Conservation (phyloP, 2,888 invertebrate genomes). For the Acleris holmiana region DNA sequence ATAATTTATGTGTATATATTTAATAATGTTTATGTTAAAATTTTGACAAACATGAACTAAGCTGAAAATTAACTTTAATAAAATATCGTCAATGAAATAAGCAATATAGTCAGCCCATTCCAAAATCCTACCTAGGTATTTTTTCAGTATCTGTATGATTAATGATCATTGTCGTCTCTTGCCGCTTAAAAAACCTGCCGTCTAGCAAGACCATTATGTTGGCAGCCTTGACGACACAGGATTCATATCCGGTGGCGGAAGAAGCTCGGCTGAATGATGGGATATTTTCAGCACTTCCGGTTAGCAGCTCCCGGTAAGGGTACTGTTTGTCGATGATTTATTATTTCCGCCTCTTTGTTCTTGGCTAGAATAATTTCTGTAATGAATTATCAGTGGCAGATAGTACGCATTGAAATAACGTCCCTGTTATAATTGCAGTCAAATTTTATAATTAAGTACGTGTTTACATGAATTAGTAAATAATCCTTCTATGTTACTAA, state of each 20-base stretch:
- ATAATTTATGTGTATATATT: no score
- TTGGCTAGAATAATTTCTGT: slow-evolving; percentile 34
- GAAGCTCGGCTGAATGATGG: slow-evolving; percentile 57
- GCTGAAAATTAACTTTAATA: neutral
- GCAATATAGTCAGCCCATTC: slow-evolving; percentile 16
- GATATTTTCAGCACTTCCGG: slow-evolving; percentile 55
- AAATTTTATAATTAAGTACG: no score
- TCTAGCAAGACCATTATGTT: slow-evolving; percentile 42
- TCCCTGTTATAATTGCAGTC: no score
- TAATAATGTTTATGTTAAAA: no score
- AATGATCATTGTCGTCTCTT: slow-evolving; percentile 28
- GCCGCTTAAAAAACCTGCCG: slow-evolving; percentile 34
- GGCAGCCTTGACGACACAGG: slow-evolving; percentile 60
- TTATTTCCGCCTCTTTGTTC: slow-evolving; percentile 50
- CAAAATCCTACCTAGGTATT: slow-evolving; percentile 14
- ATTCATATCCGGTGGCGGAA: slow-evolving; percentile 60
- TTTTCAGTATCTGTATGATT: slow-evolving; percentile 29
- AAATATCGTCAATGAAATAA: neutral
- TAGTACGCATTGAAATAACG: neutral
- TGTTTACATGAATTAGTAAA: neutral
- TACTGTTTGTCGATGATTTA: slow-evolving; percentile 57
- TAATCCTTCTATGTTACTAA: no score
- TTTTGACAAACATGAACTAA: neutral
- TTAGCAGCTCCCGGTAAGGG: slow-evolving; percentile 46
- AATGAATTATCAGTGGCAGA: slow-evolving; percentile 28